Conservation (phyloP, 2,113 vertebrate species). For the Hucho hucho region DNA sequence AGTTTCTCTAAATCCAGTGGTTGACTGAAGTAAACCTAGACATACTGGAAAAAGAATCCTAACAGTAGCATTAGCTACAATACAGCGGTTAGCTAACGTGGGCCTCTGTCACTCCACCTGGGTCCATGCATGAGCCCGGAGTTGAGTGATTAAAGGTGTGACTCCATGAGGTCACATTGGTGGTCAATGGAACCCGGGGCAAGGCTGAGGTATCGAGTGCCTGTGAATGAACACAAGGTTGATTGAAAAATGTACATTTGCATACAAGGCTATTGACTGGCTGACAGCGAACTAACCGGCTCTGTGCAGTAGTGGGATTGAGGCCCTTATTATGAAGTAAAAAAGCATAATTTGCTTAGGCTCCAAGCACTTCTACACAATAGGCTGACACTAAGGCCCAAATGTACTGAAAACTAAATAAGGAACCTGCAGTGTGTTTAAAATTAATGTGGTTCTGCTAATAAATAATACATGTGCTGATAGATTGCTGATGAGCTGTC, state of each 20-base stretch:
- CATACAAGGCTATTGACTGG: constrained; percentile 43
- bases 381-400: constrained; percentile 34
- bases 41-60: neutral
- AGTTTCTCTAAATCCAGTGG: no score
- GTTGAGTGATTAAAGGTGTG: constrained; percentile 65
- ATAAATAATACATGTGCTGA: constrained; percentile 66
- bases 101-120: constrained; percentile 25
- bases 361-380: constrained; percentile 36
- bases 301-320: neutral
- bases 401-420: constrained; percentile 41
- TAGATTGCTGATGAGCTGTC: constrained; percentile 70
- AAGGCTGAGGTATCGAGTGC: constrained; percentile 46
- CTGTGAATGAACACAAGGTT: constrained; percentile 49
- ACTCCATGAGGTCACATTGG: constrained; percentile 40
- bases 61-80: constrained; percentile 26
- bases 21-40: neutral
- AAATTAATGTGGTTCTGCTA: constrained; percentile 46
- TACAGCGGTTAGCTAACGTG: neutral
- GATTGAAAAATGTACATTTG: constrained; percentile 67
- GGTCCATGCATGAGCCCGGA: constrained; percentile 6
- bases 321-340: constrained; percentile 29
- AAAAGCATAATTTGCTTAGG: constrained; percentile 40
- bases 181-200: constrained; percentile 57
- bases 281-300: constrained; percentile 10
- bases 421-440: constrained; percentile 29